Conservation (phyloP, 2,797 vertebrate species). For the Babyrousa celebensis region DNA sequence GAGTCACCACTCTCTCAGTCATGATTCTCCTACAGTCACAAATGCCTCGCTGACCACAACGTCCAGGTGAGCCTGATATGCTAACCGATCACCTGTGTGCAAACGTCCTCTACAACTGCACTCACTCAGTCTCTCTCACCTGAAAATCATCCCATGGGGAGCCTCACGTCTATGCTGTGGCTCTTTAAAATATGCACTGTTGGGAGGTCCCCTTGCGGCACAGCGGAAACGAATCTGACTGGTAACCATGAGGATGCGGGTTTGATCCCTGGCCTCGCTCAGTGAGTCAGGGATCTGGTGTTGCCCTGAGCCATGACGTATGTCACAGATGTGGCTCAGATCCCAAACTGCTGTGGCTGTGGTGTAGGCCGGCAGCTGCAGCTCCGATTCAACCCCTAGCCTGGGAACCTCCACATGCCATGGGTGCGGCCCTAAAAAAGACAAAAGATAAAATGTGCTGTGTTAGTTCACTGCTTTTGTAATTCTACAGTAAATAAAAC, state of each 20-base stretch:
- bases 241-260: too few relatives aligned
- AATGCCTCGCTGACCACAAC: background rate
- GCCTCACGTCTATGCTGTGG: background rate
- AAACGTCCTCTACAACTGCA: background rate
- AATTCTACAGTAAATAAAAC: conserved; percentile 59
- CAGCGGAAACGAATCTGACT: too few relatives aligned
- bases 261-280: too few relatives aligned
- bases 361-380: too few relatives aligned
- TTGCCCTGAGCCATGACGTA: too few relatives aligned
- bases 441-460: background rate
- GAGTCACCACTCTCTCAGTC: background rate
- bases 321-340: too few relatives aligned
- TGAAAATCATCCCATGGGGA: conserved; percentile 6
- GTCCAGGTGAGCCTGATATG: background rate
- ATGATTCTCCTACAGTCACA: conserved; percentile 24
- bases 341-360: too few relatives aligned
- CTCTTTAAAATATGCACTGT: conserved; percentile 20
- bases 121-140: background rate
- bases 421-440: too few relatives aligned
- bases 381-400: too few relatives aligned
- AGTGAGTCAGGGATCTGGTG: too few relatives aligned
- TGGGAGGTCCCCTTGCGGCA: too few relatives aligned
- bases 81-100: background rate
- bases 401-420: too few relatives aligned
- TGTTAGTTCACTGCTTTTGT: conserved; percentile 1